phyloP scores from a whole-genome alignment of 2,888 invertebrate genomes.

The Ormia ochracea region DNA sequence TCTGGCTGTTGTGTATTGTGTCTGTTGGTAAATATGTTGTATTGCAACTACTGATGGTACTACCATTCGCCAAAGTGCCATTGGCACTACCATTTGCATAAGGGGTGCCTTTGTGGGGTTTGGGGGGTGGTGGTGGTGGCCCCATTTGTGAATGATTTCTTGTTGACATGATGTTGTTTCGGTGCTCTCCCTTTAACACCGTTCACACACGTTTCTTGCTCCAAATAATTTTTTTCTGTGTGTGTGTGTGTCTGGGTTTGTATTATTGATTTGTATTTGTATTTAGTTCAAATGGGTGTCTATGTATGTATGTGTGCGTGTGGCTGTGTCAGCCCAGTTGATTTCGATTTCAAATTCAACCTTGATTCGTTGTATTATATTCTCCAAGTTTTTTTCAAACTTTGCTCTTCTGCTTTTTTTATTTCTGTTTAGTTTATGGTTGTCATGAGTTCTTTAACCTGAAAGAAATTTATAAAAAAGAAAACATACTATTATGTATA shows the following conservation, averaged over 20 bases:
- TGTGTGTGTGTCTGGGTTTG: background rate
- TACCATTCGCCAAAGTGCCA: slow-evolving; percentile 69
- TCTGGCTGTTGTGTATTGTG: slow-evolving; percentile 64
- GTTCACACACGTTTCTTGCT: background rate
- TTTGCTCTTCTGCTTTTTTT: background rate
- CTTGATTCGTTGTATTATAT: slow-evolving; percentile 52
- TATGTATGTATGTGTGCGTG: background rate
- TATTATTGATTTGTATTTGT: slow-evolving; percentile 8
- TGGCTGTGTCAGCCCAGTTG: slow-evolving; percentile 38
- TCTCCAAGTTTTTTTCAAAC: slow-evolving; percentile 16
- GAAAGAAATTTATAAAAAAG: slow-evolving; percentile 18
- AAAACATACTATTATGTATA: no score
- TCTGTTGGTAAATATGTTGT: slow-evolving; percentile 63
- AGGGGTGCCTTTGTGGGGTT: slow-evolving; percentile 73
- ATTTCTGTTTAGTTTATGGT: slow-evolving; percentile 26
- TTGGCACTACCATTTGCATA: slow-evolving; percentile 67
- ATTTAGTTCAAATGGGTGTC: background rate
- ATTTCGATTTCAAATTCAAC: slow-evolving; percentile 52
- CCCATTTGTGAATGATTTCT: slow-evolving; percentile 74
- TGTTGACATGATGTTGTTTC: slow-evolving; percentile 70
- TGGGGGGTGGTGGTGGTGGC: slow-evolving; percentile 76
- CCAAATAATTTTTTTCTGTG: slow-evolving; percentile 12
- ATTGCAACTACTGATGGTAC: slow-evolving; percentile 59
- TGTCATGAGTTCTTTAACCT: slow-evolving; percentile 56
- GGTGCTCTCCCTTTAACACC: background rate